These are phyloP conservation scores for human DNA, from an alignment of 2,113 vertebrate species.

Conservation along the genomic window GRCh38 chr7:17438501-17439000, in stretches of 20 bases:
- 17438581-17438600: not conserved
- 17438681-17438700: not conserved
- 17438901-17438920: not conserved
- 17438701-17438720: not conserved
- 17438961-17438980: too few relatives aligned
- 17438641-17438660: not conserved
- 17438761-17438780: not conserved
- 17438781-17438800: not conserved
- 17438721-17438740: not conserved
- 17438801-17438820: not conserved
- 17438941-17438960: not conserved
- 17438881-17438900: not conserved
- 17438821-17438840: not conserved
- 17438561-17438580: not conserved
- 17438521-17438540: not conserved
- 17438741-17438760: not conserved
- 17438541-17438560: not conserved
- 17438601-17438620: not conserved
- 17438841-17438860: slow-evolving; percentile 6
- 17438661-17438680: not conserved
- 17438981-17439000: too few relatives aligned
- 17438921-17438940: not conserved
- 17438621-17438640: not conserved
- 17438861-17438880: not conserved
- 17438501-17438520: not conserved